Conservation (phyloP, 2,888 invertebrate species). For the Lasioglossum figueresi region DNA sequence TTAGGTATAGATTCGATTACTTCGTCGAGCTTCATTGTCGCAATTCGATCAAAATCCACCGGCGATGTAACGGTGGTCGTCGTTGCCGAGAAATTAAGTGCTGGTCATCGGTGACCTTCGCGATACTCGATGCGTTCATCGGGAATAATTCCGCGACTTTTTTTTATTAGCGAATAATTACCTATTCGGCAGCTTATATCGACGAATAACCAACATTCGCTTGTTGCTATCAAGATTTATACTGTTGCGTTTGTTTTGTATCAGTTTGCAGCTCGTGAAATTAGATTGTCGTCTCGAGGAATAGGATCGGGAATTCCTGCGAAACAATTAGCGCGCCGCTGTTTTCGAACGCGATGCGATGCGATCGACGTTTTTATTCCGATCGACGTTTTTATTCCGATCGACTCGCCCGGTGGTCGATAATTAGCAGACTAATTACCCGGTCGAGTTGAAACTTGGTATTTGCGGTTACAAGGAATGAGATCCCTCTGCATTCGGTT, state of each 20-base stretch:
- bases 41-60: not conserved
- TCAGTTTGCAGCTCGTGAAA: not conserved
- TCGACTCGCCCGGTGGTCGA: not conserved
- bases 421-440: constrained; percentile 1
- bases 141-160: not conserved
- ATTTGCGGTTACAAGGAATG: not conserved
- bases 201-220: not conserved
- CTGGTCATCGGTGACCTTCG: not conserved
- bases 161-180: not conserved
- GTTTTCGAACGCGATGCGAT: not conserved
- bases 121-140: not conserved
- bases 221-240: not conserved
- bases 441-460: not conserved
- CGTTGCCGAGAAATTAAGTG: not conserved
- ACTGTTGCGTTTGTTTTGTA: not conserved
- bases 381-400: not conserved
- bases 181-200: not conserved
- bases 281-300: not conserved
- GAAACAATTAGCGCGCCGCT: not conserved
- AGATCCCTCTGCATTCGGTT: not conserved
- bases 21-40: too few species aligned
- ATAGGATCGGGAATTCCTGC: not conserved
- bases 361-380: not conserved
- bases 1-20: not conserved
- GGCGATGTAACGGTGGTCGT: not conserved